A percentile compares a stretch with the other conserved stretches of the same genome.
Evolutionary conservation across 2,888 invertebrate species (phyloP).

Genomic region (Coleophora deauratella): DNA sequence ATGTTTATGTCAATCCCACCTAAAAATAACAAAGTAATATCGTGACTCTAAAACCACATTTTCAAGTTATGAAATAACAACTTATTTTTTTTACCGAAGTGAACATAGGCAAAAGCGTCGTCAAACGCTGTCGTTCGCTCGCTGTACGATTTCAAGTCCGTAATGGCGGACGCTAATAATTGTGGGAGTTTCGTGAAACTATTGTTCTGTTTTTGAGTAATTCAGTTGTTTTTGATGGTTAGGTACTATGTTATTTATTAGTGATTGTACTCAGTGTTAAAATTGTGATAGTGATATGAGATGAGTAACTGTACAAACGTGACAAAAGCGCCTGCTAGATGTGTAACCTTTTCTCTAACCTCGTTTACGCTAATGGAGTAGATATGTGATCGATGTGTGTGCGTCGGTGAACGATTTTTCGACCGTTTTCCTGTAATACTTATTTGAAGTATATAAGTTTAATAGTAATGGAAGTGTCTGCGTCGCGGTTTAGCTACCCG

Average conservation of each 20-base stretch:
- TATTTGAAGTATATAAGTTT: constrained; percentile 55
- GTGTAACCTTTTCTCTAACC: constrained; percentile 84
- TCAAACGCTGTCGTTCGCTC: constrained; percentile 40
- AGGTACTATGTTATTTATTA: constrained; percentile 53
- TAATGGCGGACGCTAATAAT: constrained; percentile 74
- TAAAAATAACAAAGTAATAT: neutral
- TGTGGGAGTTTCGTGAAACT: constrained; percentile 72
- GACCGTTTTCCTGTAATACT: constrained; percentile 66
- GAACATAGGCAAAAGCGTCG: constrained; percentile 71
- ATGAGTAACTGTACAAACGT: constrained; percentile 62
- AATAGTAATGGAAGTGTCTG: constrained; percentile 73
- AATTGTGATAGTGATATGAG: constrained; percentile 66
- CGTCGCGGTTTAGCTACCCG: constrained; percentile 71
- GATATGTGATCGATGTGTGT: constrained; percentile 83
- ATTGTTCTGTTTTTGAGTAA: constrained; percentile 66
- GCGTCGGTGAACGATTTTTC: constrained; percentile 79
- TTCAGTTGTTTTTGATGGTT: constrained; percentile 38
- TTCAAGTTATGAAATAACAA: constrained; percentile 18
- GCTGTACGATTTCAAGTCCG: constrained; percentile 62
- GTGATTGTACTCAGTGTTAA: constrained; percentile 54
- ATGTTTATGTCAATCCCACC: neutral
- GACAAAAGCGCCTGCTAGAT: constrained; percentile 75
- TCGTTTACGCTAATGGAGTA: constrained; percentile 84
- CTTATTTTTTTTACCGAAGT: constrained; percentile 58
- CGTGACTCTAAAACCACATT: constrained; percentile 20